Evolutionary conservation across 2,797 vertebrate species (phyloP), one percentile per base, ranked within the genome.

Genomic region (Catharus ustulatus): DNA sequence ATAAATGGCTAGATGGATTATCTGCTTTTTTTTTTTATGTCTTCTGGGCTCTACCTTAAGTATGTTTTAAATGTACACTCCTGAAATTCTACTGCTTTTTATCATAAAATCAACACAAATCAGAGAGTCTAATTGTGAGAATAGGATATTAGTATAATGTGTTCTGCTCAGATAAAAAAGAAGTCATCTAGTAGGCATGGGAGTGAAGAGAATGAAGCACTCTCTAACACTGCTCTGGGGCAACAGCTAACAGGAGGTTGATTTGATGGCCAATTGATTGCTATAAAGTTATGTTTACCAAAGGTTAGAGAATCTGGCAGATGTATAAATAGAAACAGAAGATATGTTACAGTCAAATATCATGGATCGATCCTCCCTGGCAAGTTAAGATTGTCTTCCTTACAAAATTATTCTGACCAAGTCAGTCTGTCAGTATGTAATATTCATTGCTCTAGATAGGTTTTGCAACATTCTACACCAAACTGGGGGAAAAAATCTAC

Each of bases 251-350:
- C 61, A 61, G 6, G 68, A 68, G 24, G 45, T 79, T 80, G 27
- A 71, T 85, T 80, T 93, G 80, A 43, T 77, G 22, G 42, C 54
- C 12, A 61, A 4, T n/a, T 68, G 66, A 51, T 75, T 62, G 24
- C 80, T 91, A 68, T 32, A 48, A 74, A 76, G 66, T 66, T 95
- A 54, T 49, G 13, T 95, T 93, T 93, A 78, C 66, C 66, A 78
- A 91, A 84, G 83, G 76, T 95, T 95, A 91, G 40, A 62, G 62
- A 49, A 62, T 32, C 45, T 93, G 22, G 42, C 69, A 80, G 58
- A 36, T 7, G 4, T 90, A 93, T 94, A 95, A 91, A 91, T 86
- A 95, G 85, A 90, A 91, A 48, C 32, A 91, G 58, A 91, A 74
- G 38, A 46, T 81, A 27, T 3, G 55, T 81, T 88, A 27, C 49